Conservation (phyloP, 2,888 invertebrate genomes). For the Cephus spinipes region DNA sequence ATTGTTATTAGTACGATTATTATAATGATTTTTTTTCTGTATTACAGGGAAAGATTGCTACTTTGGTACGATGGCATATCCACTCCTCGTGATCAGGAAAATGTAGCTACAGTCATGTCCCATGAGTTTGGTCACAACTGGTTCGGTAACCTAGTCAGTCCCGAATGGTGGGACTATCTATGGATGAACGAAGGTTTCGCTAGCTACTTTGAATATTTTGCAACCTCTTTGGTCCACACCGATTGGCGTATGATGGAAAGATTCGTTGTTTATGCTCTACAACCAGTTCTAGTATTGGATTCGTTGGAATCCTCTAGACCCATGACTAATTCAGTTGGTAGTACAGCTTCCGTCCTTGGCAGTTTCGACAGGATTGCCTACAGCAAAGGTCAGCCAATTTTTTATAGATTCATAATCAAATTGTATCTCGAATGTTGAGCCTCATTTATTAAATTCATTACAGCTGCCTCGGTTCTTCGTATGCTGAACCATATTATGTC, state of each 20-base stretch:
- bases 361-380: slow-evolving; percentile 74
- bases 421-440: not conserved
- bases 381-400: slow-evolving; percentile 69
- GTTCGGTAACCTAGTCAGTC: slow-evolving; percentile 67
- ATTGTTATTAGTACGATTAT: not conserved
- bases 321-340: slow-evolving; percentile 69
- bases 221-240: slow-evolving; percentile 51
- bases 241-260: slow-evolving; percentile 66
- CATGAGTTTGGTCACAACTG: slow-evolving; percentile 72
- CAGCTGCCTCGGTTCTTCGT: slow-evolving; percentile 48
- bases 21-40: not conserved
- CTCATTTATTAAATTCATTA: slow-evolving; percentile 9
- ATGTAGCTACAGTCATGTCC: slow-evolving; percentile 57
- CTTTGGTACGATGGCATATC: slow-evolving; percentile 31
- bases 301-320: slow-evolving; percentile 68
- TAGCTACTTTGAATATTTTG: slow-evolving; percentile 68
- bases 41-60: slow-evolving; percentile 35
- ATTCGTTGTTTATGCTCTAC: slow-evolving; percentile 63
- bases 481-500: slow-evolving; percentile 43
- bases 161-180: slow-evolving; percentile 62
- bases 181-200: slow-evolving; percentile 71
- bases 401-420: not conserved
- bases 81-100: slow-evolving; percentile 27
- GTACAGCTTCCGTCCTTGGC: slow-evolving; percentile 68
- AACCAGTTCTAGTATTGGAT: slow-evolving; percentile 60